These are phyloP conservation scores for Drosophila setifemur DNA, from an alignment of 1,140 invertebrate species.

Conservation along the genomic window DNA sequence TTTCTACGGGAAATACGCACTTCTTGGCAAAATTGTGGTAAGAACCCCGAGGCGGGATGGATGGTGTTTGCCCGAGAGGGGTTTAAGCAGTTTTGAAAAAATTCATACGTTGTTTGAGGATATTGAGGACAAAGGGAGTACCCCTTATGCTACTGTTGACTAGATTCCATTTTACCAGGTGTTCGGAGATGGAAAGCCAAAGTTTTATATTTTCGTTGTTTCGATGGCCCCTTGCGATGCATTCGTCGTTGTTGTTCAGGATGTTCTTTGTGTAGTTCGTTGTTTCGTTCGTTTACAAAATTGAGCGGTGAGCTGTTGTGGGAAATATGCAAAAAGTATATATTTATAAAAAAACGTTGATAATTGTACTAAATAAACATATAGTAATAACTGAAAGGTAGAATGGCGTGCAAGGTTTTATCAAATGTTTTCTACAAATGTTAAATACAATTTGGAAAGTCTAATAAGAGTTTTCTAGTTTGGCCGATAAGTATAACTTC, in stretches of 20 bases:
- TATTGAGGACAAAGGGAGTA: slow-evolving; percentile 22
- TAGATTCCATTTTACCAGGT: slow-evolving; percentile 27
- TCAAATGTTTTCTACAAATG: slow-evolving; percentile 23
- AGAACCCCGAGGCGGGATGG: slow-evolving; percentile 10
- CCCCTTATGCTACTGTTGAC: slow-evolving; percentile 52
- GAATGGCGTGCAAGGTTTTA: slow-evolving; percentile 35
- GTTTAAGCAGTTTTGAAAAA: slow-evolving; percentile 68
- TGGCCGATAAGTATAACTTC: too few species aligned
- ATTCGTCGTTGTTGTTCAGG: slow-evolving; percentile 61
- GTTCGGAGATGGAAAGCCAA: slow-evolving; percentile 22
- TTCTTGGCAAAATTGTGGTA: slow-evolving; percentile 52
- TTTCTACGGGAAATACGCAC: slow-evolving; percentile 65
- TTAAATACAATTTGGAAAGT: slow-evolving; percentile 57
- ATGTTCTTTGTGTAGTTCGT: slow-evolving; percentile 58
- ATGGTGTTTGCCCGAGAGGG: slow-evolving; percentile 11
- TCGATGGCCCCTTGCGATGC: slow-evolving; percentile 67
- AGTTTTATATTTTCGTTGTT: slow-evolving; percentile 46
- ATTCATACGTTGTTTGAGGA: slow-evolving; percentile 73
- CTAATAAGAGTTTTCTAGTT: not conserved
- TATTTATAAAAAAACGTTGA: not conserved
- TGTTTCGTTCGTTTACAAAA: slow-evolving; percentile 80
- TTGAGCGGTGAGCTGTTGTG: slow-evolving; percentile 69
- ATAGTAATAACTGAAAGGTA: slow-evolving; percentile 17
- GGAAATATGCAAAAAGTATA: not conserved
- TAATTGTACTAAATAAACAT: slow-evolving; percentile 13